Percentiles rank a stretch among this genome's conserved stretches.
phyloP scores from a whole-genome alignment of 2,797 vertebrate species.

The Sphenodon punctatus region DNA sequence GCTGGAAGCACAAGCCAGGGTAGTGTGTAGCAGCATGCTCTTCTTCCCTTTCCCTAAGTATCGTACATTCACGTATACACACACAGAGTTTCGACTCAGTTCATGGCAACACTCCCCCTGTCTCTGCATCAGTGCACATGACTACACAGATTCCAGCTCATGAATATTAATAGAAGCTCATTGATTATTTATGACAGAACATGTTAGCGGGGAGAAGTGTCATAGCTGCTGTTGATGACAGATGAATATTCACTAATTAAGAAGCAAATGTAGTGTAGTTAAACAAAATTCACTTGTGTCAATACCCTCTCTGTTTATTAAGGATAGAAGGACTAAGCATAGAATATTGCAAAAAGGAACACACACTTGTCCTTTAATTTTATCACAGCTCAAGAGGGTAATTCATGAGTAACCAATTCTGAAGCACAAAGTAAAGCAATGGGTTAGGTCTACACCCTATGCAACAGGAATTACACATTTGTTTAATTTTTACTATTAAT shows the following conservation, averaged over 20 bases:
- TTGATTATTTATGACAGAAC: conserved; percentile 90
- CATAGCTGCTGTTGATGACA: conserved; percentile 79
- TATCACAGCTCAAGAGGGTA: conserved; percentile 53
- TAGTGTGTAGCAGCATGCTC: conserved; percentile 72
- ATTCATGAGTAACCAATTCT: conserved; percentile 44
- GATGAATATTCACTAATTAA: conserved; percentile 87
- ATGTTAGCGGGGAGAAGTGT: conserved; percentile 81
- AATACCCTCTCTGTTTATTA: conserved; percentile 75
- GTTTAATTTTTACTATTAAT: not conserved
- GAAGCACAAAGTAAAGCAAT: conserved; percentile 37
- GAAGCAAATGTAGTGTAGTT: conserved; percentile 84
- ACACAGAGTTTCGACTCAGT: conserved; percentile 82
- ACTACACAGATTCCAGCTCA: conserved; percentile 88
- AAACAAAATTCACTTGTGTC: conserved; percentile 88
- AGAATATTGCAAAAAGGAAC: conserved; percentile 36
- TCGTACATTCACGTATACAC: conserved; percentile 77
- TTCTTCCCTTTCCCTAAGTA: conserved; percentile 78
- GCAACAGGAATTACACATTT: conserved; percentile 36
- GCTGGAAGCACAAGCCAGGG: conserved; percentile 72
- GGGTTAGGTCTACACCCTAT: conserved; percentile 45
- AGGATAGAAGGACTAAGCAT: conserved; percentile 56
- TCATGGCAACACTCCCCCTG: conserved; percentile 85
- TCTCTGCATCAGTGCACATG: conserved; percentile 88
- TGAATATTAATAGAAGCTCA: conserved; percentile 88
- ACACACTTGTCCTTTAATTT: conserved; percentile 49